Evolutionary conservation across 1,140 invertebrate species (phyloP).

Genomic region (Penaeus japonicus): DNA sequence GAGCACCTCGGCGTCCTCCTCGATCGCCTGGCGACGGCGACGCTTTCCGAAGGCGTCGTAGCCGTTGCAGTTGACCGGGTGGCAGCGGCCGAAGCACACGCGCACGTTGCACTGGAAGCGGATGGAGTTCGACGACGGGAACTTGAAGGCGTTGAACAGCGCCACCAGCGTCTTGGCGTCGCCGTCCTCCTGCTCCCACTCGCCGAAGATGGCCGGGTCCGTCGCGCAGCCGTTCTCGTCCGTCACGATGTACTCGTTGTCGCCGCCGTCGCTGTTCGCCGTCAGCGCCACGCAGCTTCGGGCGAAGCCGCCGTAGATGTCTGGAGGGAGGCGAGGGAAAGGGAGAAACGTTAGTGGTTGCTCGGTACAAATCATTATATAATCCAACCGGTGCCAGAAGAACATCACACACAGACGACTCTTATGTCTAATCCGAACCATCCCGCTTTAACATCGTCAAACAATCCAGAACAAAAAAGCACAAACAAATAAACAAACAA

Average conservation of each 20-base stretch:
- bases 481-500: neutral
- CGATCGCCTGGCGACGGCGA: conserved; percentile 70
- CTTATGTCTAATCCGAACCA: too few species aligned
- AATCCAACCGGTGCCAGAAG: too few species aligned
- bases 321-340: conserved; percentile 64
- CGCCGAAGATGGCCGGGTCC: conserved; percentile 89
- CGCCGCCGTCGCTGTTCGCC: conserved; percentile 81
- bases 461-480: neutral
- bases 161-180: conserved; percentile 80
- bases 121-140: conserved; percentile 93
- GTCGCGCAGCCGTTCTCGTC: conserved; percentile 94
- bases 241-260: conserved; percentile 91
- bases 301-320: conserved; percentile 93
- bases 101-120: conserved; percentile 95
- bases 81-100: conserved; percentile 93
- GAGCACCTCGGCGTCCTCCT: conserved; percentile 61
- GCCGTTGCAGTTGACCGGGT: conserved; percentile 92
- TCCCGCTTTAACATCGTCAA: neutral
- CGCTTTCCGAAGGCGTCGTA: conserved; percentile 86
- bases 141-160: conserved; percentile 94
- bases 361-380: too few species aligned
- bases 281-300: conserved; percentile 92
- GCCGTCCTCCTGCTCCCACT: conserved; percentile 88
- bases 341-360: neutral
- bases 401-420: too few species aligned